phyloP scores from a whole-genome alignment of 2,797 vertebrate species.

The Alca torda region DNA sequence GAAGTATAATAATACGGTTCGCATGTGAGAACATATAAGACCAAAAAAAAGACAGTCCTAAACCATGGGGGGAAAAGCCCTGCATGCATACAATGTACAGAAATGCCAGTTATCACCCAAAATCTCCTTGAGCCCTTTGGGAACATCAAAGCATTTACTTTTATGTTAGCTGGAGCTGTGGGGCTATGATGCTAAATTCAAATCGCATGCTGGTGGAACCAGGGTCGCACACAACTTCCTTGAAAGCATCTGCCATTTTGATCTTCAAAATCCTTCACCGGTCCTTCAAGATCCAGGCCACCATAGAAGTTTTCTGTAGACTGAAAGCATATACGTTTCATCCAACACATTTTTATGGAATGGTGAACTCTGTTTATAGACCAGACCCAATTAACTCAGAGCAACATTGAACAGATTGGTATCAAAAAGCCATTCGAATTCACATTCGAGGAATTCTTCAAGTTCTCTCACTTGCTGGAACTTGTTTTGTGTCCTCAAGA shows the following conservation, averaged over 20 bases:
- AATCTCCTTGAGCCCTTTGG: neutral
- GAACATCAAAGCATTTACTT: neutral
- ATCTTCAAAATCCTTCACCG: neutral
- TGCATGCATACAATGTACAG: neutral
- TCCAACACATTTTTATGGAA: neutral
- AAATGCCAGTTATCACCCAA: neutral
- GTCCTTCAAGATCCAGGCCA: neutral
- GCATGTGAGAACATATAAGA: neutral
- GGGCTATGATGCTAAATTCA: neutral
- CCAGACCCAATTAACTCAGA: neutral
- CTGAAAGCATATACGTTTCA: neutral
- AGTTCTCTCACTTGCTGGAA: neutral
- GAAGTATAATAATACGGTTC: neutral
- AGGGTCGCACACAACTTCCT: neutral
- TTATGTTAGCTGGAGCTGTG: neutral
- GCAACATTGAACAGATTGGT: neutral
- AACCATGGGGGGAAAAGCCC: neutral
- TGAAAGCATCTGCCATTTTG: neutral
- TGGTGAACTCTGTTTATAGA: neutral
- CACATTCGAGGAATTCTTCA: neutral
- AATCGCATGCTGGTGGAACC: neutral
- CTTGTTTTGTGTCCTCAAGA: neutral
- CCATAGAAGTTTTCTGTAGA: neutral
- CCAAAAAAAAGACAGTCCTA: neutral
- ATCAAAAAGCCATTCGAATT: neutral